Base-by-base conservation (phyloP, 2,888 invertebrate genomes). In the Globia sparganii region DNA sequence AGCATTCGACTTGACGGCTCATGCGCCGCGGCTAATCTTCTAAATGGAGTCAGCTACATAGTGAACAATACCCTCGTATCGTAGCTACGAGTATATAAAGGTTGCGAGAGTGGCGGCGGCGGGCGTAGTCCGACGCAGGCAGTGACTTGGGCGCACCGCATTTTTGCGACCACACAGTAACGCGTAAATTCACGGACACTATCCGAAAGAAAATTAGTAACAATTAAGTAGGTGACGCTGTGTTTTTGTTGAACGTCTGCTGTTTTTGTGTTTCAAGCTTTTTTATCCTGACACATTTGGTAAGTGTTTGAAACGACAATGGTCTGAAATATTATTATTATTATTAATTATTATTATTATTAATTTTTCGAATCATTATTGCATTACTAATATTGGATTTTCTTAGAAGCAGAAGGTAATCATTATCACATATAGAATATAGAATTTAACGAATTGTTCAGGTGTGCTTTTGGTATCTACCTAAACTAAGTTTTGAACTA, bases 11-110 rank as follows among this genome's bases (percentile, higher is more conserved):
- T 85, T 85, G 89, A 92, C 87, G 85, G 93, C 91, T 93, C 93
- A 92, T 93, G 93, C 93, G 93, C 92, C 88, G 85, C 91, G 86
- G 91, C 90, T 93, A 94, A 94, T 94, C 93, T 92, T 88, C 89
- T 93, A 92, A 94, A 93, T 94, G 92, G 92, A 93, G 88, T 90
- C 84, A 78, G 86, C 90, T 90, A 91, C 77, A 69, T 88, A 91
- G 90, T 89, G 90, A 88, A 91, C 86, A 89, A 88, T 90, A 90
- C 89, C 88, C 89, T 91, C 88, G 85, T 90, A 87, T 81, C 83
- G 86, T 87, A 86, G 88, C 62, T 70, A 37, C 69, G 75, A 62
- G 92, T 94, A 95, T 96, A 95, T 94, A 96, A 95, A 94, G 93
- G 88, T 89, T 85, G 88, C 87, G 90, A 91, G 92, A 89, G 88